Percentiles rank a stretch among this genome's conserved stretches.
These are phyloP conservation scores for Pinna nobilis DNA, from an alignment of 1,140 invertebrate species.

Conservation along the genomic window DNA sequence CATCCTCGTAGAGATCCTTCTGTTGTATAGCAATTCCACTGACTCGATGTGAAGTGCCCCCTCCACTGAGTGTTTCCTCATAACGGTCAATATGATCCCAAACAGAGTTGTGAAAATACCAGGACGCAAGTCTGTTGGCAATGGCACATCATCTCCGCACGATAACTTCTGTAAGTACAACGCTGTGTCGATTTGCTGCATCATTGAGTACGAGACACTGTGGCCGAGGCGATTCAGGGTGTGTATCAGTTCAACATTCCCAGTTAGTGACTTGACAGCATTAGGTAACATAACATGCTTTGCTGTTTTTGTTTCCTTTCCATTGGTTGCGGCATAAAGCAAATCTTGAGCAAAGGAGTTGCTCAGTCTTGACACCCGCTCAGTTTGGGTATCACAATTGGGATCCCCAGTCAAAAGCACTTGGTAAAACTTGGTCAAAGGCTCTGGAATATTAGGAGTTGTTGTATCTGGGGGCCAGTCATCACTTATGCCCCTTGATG, in stretches of 20 bases:
- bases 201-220: conserved; percentile 29
- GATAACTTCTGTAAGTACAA: conserved; percentile 7
- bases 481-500: too few species aligned
- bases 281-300: conserved; percentile 19
- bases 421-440: not conserved
- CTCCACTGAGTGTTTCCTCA: conserved; percentile 56
- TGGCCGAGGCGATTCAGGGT: conserved; percentile 38
- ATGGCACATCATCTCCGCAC: not conserved
- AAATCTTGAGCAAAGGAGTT: conserved; percentile 8
- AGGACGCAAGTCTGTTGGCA: conserved; percentile 10
- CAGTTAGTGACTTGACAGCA: conserved; percentile 16
- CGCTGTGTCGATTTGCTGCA: conserved; percentile 20
- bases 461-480: too few species aligned
- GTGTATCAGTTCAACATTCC: conserved; percentile 22
- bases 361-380: not conserved
- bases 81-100: conserved; percentile 58
- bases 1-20: not conserved
- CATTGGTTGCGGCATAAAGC: conserved; percentile 22
- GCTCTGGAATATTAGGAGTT: too few species aligned
- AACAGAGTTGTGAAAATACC: conserved; percentile 40
- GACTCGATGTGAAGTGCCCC: conserved; percentile 54
- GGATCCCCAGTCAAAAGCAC: not conserved
- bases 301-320: conserved; percentile 1
- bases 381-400: not conserved
- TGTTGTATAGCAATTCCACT: conserved; percentile 56